Evolutionary conservation across 2,113 vertebrate genomes (phyloP), one percentile per base, ranked within the genome.

Genomic region (Nothobranchius kuhntae): DNA sequence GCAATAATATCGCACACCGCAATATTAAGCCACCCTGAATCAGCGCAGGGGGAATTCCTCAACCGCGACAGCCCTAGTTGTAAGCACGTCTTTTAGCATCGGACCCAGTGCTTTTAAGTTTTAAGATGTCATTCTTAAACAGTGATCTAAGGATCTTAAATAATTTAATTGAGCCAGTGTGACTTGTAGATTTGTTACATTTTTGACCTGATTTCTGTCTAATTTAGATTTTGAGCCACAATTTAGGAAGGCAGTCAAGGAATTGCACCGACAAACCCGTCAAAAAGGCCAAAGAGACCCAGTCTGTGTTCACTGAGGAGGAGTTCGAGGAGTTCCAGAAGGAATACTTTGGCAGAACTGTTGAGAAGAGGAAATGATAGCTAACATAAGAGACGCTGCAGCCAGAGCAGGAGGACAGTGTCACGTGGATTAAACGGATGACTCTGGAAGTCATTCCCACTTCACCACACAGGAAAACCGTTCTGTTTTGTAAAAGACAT

Each of bases 291-390:
- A 54, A 82, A 45, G 66, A 87, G 73, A 3, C 76, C 0, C 15
- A 69, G 60, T 91, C 92, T 2, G 9, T 92, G 61, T 94, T 94
- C 83, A 91, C 91, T 0, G 93, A 93, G 72, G 73, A 92, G 1
- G 88, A 94, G 77, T 94, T 94, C 70, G 76, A 90, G 83, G 80
- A 89, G 80, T 94, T 94, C 81, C 92, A 94, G 83, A 79, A 86
- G 73, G 92, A 93, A 62, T 94, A 93, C 73, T 94, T 94, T 80
- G 92, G 92, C 47, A 81, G 68, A 62, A 86, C 61, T 47, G 88
- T 91, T 1, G 85, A 89, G 76, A 6, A 75, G 26, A 68, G 65
- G 54, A 65, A 77, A 55, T 83, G n/a, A 73, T 66, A 3, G 15
- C 6, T n/a, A 10, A 14, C 13, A 3, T 0, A 2, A 55, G 7